phyloP scores from a whole-genome alignment of 2,113 vertebrate species.

The Leptosomus discolor region DNA sequence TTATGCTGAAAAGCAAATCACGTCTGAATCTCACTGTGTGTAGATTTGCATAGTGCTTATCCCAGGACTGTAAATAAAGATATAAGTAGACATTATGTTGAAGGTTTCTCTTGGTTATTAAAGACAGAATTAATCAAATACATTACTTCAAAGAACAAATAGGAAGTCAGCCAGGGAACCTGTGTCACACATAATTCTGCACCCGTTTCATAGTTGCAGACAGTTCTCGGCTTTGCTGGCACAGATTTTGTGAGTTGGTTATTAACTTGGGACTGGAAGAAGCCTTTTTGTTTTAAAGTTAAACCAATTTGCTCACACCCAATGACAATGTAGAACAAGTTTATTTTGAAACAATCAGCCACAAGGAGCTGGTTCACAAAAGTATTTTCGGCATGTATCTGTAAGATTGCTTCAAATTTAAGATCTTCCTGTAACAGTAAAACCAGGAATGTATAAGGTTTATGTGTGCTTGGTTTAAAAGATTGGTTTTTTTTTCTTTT shows the following conservation, averaged over 20 bases:
- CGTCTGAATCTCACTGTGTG: neutral
- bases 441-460: neutral
- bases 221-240: neutral
- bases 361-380: neutral
- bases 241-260: neutral
- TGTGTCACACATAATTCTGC: neutral
- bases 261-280: neutral
- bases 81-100: neutral
- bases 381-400: neutral
- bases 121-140: neutral
- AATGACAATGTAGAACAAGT: neutral
- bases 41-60: neutral
- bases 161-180: neutral
- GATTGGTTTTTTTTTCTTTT: neutral
- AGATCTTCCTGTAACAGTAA: slow-evolving; percentile 14
- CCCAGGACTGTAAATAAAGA: neutral
- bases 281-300: neutral
- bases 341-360: neutral
- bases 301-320: neutral
- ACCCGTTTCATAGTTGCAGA: neutral
- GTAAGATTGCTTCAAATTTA: slow-evolving; percentile 7
- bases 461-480: slow-evolving; percentile 48
- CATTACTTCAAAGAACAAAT: neutral
- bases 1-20: neutral
- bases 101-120: neutral